Conservation (phyloP, 2,113 vertebrate genomes). For the Fregata magnificens region DNA sequence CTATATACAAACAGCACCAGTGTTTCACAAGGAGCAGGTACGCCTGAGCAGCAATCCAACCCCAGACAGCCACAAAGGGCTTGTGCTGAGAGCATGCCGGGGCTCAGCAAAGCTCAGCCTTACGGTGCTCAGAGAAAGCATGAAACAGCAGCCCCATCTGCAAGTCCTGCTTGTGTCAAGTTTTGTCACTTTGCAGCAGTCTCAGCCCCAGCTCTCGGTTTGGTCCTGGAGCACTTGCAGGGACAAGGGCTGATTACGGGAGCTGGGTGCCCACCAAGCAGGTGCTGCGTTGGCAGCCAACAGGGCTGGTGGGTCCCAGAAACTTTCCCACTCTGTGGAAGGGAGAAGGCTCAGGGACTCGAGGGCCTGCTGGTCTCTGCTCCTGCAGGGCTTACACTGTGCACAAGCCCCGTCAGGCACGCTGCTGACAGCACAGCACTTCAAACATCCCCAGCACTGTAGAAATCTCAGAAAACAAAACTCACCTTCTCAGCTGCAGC, state of each 20-base stretch:
- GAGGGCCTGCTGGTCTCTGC: background rate
- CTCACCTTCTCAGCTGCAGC: background rate
- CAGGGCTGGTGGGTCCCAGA: background rate
- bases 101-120: background rate
- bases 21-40: background rate
- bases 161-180: background rate
- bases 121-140: background rate
- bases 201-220: background rate
- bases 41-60: background rate
- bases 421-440: fast-evolving
- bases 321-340: fast-evolving
- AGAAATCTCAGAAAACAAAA: background rate
- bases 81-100: background rate
- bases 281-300: background rate
- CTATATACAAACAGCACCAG: background rate
- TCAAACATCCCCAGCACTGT: background rate
- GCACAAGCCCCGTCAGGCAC: fast-evolving
- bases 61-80: background rate
- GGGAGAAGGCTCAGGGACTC: background rate
- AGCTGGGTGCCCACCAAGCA: background rate
- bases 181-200: background rate
- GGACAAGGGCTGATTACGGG: background rate
- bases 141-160: fast-evolving
- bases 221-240: background rate
- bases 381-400: background rate